Evolutionary conservation across 1,140 invertebrate species (phyloP).

Genomic region (Archivesica marissinica): DNA sequence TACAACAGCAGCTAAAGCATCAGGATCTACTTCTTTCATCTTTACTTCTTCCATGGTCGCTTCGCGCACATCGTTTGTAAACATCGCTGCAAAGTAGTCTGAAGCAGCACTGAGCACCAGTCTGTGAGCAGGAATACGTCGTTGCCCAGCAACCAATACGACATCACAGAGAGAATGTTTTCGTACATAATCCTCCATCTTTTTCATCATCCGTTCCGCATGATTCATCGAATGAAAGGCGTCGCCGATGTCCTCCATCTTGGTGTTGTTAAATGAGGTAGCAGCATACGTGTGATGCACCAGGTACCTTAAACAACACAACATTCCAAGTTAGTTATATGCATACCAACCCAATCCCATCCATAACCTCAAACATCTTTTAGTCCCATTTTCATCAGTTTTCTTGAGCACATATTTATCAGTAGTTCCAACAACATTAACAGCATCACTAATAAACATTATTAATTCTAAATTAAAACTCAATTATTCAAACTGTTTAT

Average conservation of each 20-base stretch:
- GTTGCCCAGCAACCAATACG: conserved; percentile 84
- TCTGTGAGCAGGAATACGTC: conserved; percentile 88
- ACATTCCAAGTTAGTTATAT: not conserved
- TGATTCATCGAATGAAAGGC: conserved; percentile 91
- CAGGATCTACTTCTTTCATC: conserved; percentile 92
- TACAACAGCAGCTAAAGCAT: conserved; percentile 92
- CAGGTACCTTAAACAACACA: conserved; percentile 72
- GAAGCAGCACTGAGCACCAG: conserved; percentile 94
- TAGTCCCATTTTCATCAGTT: too few species aligned
- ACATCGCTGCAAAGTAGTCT: conserved; percentile 98
- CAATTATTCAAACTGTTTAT: too few species aligned
- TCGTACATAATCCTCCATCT: conserved; percentile 92
- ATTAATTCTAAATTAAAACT: too few species aligned
- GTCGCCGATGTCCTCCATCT: conserved; percentile 86
- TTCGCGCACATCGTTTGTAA: conserved; percentile 93
- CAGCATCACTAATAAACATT: too few species aligned
- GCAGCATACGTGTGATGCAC: conserved; percentile 76
- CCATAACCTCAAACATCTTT: too few species aligned
- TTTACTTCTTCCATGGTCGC: conserved; percentile 93
- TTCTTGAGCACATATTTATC: too few species aligned
- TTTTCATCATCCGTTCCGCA: conserved; percentile 90
- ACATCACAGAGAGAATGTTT: conserved; percentile 86
- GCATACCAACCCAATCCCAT: too few species aligned
- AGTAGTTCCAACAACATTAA: too few species aligned
- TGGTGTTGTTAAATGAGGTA: conserved; percentile 66